Evolutionary conservation across 2,113 vertebrate species (phyloP), one percentile per base, ranked within the genome.

Genomic region (Rhinopomastus cyanomelas): DNA sequence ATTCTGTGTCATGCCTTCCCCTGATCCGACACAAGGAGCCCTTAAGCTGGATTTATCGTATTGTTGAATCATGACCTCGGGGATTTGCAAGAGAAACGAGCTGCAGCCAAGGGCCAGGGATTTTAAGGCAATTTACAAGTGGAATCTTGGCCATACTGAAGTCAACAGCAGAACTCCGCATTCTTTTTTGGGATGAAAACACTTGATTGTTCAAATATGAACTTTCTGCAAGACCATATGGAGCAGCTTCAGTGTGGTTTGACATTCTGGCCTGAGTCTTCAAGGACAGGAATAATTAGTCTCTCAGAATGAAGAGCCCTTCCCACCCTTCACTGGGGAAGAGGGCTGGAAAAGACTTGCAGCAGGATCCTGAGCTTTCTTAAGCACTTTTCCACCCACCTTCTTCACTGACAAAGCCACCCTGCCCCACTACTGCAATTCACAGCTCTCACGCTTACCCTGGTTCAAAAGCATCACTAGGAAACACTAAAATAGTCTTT

Each of bases 21-120:
- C 81, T 85, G 88, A 81, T 72, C 77, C 1, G 4, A 81, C 66
- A 87, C 71, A 65, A 84, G 84, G 51, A 90, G 66, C 74, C 62
- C 74, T 93, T 92, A 88, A 96, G 84, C 90, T 93, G 94, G 84
- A 94, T 95, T 94, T 96, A 78, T 64, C 60, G 71, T 87, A 66
- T 49, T 85, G 89, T 87, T 95, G 87, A 89, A 90, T 96, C 91
- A 81, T 66, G 86, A 62, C 77, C 86, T 76, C 36, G 8, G 90
- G 92, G 93, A 81, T 91, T 92, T 88, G 81, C 16, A 80, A 86
- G 74, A 93, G 56, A 77, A 92, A 87, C 19, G 79, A 92, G 61
- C 83, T 81, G 44, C 74, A 91, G 78, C 55, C 83, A 92, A 91
- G 76, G 11, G 52, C 56, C 37, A 61, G 65, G 65, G 85, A 59